A percentile compares a stretch with the other conserved stretches of the same genome.
Evolutionary conservation across 2,113 vertebrate genomes (phyloP).

Genomic region (Henicopernis longicauda): DNA sequence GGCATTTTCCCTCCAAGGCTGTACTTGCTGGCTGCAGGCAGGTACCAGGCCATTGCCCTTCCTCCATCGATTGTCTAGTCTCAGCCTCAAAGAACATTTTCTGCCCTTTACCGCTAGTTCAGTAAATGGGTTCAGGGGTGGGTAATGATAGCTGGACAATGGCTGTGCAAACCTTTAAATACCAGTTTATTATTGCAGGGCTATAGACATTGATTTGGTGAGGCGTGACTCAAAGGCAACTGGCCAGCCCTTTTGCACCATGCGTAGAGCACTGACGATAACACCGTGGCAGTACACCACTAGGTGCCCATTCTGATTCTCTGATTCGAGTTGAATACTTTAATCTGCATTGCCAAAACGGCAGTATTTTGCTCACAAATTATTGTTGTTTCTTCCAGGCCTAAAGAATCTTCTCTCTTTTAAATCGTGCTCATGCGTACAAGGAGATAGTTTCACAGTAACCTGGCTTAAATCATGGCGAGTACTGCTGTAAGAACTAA

Average conservation of each 20-base stretch:
- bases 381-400: background rate
- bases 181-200: background rate
- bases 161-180: background rate
- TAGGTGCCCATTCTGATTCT: too few species aligned
- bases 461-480: background rate
- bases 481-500: too few species aligned
- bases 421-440: fast-evolving
- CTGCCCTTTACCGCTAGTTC: background rate
- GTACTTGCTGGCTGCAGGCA: background rate
- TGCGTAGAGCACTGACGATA: too few species aligned
- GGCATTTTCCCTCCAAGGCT: background rate
- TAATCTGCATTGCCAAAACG: background rate
- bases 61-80: background rate
- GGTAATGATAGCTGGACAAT: background rate
- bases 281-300: background rate
- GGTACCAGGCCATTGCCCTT: background rate
- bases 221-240: background rate
- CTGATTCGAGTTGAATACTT: background rate
- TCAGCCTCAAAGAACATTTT: background rate
- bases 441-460: background rate
- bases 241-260: too few species aligned
- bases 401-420: background rate
- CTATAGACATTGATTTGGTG: background rate
- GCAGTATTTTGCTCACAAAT: background rate
- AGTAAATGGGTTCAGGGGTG: background rate